Base-by-base conservation (phyloP, 2,888 invertebrate species). In the Belgica antarctica region DNA sequence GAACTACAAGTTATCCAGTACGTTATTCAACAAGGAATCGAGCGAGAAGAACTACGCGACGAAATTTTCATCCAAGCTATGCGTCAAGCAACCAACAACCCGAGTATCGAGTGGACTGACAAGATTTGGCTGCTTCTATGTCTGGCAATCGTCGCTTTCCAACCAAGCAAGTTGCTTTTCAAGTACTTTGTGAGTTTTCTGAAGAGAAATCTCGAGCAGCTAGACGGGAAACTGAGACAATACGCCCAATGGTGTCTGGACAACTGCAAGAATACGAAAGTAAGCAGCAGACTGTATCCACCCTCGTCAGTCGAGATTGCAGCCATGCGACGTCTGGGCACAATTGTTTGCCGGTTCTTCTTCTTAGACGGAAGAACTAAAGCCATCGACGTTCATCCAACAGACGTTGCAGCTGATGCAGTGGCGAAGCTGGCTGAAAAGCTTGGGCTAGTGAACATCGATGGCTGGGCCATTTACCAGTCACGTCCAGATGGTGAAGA, bases 401-500 rank as follows among this genome's bases (percentile, higher is more conserved):
- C 93, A 1, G 95, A 96, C 78, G 95, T 95, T 1, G 94, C 94
- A 0, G 89, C 90, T 22, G 95, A 95, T 76, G 94, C 95, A 0
- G 89, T 95, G 1, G 86, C 89, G 1, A 90, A 94, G 74, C 82
- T 96, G 27, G 94, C 95, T 0, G 93, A 94, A 78, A 92, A 95
- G 78, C 83, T 93, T 65, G 92, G 91, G 25, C 83, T 96, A 22
- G 83, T 88, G 59, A 89, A 89, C 70, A 82, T 92, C 17, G 92
- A 95, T 73, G 96, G 96, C 69, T 96, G 96, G 96, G 94, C 96
- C 0, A 90, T 96, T 73, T 96, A 94, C 80, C 90, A 95, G 80
- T 91, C 92, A 75, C 83, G 92, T 3, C 89, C 89, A 0, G 92
- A 92, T 73, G 87, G 88, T 1, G 95, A 96, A 78, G 92, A 95